Base-by-base conservation (phyloP, 2,888 invertebrate species). In the Macropis europaea region DNA sequence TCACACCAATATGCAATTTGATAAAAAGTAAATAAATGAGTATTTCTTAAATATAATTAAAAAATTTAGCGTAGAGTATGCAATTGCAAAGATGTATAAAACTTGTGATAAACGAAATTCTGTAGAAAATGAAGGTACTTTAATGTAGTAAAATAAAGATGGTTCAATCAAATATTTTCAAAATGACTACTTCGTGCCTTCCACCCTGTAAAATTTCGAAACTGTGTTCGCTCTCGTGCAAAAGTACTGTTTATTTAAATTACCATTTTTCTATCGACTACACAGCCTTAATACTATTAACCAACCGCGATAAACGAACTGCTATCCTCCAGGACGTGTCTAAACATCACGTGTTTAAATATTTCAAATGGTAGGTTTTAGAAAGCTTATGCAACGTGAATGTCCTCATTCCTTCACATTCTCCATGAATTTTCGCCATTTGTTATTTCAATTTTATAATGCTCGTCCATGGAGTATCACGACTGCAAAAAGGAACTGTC, bases 311-410 rank as follows among this genome's bases (percentile, higher is more conserved):
- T 48, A 57, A 57, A 47, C 54, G 34, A 32, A 43, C 42, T 53
- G 24, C 42, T 43, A 42, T 61, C 53, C 61, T 53, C 19, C 19
- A 53, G 53, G 32, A 61, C 53, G 61, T 19, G 32, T 61, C 54
- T 53, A 54, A 61, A 53, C 43, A 43, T 34, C 54, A 42, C 61
- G 61, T 13, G 24, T 26, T 53, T 53, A 42, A 53, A 61, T 36
- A 43, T 43, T 43, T 13, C 19, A 19, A 34, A 43, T 11, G 26
- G 61, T 28, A 38, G 48, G 48, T 48, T 59, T 48, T 59, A 59
- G 38, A 48, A 59, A 38, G 13, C 28, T 32, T 34, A 32, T 34
- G n/a, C n/a, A n/a, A 53, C 26, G 11, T 15, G 19, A 19, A 7
- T n/a, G 19, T 30, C 19, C 17, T 19, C 26, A 26, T 13, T 54